phyloP scores from a whole-genome alignment of 2,113 vertebrate genomes.

The Aspidoscelis tigris region DNA sequence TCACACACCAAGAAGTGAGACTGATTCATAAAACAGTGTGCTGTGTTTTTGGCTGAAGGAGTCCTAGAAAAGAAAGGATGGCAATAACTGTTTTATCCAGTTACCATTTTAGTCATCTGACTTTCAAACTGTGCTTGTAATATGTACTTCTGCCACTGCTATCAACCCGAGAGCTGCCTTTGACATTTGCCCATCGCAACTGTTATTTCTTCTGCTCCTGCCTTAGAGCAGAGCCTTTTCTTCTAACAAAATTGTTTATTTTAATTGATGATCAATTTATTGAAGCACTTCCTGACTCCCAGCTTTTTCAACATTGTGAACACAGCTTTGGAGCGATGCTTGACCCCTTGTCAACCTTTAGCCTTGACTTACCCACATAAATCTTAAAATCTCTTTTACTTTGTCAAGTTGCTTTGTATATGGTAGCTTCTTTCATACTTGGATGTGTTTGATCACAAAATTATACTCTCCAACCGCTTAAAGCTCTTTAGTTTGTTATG shows the following conservation, averaged over 20 bases:
- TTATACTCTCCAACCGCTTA: background rate
- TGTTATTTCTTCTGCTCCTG: background rate
- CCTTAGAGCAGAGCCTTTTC: conserved; percentile 9
- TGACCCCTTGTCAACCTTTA: conserved; percentile 34
- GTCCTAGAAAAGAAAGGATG: rapidly evolving
- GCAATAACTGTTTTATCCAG: background rate
- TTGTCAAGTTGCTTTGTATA: conserved; percentile 21
- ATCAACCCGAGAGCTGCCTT: background rate
- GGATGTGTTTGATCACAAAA: background rate
- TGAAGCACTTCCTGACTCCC: rapidly evolving
- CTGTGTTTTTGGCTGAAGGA: background rate
- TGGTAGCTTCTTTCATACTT: background rate
- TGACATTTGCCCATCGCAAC: rapidly evolving
- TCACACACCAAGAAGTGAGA: background rate
- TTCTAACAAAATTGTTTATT: rapidly evolving
- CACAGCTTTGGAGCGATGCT: background rate
- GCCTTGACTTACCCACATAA: conserved; percentile 48
- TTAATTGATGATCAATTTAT: conserved; percentile 22
- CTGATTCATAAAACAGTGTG: background rate
- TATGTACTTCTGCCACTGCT: conserved; percentile 5
- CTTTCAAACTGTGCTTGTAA: background rate
- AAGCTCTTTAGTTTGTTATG: rapidly evolving
- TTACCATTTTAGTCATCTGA: rapidly evolving
- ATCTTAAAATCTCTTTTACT: conserved; percentile 37
- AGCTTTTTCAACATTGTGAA: rapidly evolving